Conservation (phyloP, 2,113 vertebrate species). For the Elaphurus davidianus region DNA sequence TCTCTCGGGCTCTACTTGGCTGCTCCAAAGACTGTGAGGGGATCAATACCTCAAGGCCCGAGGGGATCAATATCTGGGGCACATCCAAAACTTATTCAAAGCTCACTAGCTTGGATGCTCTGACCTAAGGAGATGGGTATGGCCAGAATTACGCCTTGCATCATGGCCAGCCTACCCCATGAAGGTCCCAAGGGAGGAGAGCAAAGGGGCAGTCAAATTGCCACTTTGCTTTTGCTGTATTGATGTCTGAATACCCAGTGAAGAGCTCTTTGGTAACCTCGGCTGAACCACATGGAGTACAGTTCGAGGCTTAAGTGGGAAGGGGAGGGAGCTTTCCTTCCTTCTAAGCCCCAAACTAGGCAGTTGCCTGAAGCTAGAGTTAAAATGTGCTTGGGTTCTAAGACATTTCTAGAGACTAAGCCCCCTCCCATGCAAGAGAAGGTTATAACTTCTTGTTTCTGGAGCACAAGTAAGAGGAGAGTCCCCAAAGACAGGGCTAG, state of each 20-base stretch:
- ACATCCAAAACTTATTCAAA: neutral
- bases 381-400: neutral
- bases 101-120: neutral
- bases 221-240: neutral
- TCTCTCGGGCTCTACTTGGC: neutral
- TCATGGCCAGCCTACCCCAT: neutral
- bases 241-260: neutral
- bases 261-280: neutral
- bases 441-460: neutral
- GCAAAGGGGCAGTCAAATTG: neutral
- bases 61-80: neutral
- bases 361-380: neutral
- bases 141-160: neutral
- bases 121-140: neutral
- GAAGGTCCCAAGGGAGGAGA: neutral
- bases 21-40: neutral
- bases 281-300: neutral
- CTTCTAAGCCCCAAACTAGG: neutral
- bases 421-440: neutral
- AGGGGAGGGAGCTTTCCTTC: neutral
- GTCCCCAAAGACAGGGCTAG: neutral
- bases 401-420: neutral
- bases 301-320: neutral
- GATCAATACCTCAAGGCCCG: neutral
- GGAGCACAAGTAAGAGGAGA: neutral